Percentiles rank a stretch among this genome's conserved stretches.
Conservation (phyloP, 2,113 vertebrate species). For the Tautogolabrus adspersus region DNA sequence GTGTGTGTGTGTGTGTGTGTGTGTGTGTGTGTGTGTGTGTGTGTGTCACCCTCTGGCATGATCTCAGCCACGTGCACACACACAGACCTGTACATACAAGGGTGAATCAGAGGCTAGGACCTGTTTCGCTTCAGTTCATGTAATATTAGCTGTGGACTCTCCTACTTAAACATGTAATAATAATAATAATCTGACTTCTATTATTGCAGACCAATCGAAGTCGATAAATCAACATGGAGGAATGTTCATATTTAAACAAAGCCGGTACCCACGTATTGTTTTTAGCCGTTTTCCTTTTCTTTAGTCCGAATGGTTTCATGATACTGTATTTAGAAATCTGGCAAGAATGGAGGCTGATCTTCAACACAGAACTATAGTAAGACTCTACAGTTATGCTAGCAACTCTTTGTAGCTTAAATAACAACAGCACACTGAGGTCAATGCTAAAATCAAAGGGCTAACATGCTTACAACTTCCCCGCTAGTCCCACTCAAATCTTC, state of each 20-base stretch:
- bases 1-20: constrained; percentile 29
- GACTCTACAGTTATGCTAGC: neutral
- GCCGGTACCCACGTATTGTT: constrained; percentile 10
- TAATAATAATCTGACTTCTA: constrained; percentile 41
- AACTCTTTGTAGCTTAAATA: neutral
- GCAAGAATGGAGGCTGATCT: constrained; percentile 10
- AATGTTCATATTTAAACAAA: constrained; percentile 48
- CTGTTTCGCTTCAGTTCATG: constrained; percentile 48
- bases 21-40: neutral
- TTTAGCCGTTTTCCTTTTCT: constrained; percentile 6
- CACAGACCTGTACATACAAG: constrained; percentile 34
- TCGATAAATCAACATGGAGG: constrained; percentile 65
- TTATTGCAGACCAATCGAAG: constrained; percentile 51
- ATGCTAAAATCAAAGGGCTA: neutral
- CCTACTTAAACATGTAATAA: constrained; percentile 40
- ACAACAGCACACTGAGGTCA: neutral
- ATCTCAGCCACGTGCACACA: constrained; percentile 42
- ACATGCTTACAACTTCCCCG: neutral
- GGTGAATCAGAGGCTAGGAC: constrained; percentile 67
- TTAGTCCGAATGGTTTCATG: neutral
- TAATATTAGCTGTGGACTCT: constrained; percentile 43
- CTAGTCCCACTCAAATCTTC: too few species aligned
- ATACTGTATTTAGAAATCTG: neutral
- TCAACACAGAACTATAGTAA: neutral
- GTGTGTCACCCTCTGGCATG: constrained; percentile 51